Base-by-base conservation (phyloP, 2,113 vertebrate genomes). In the Periophthalmus modestus region DNA sequence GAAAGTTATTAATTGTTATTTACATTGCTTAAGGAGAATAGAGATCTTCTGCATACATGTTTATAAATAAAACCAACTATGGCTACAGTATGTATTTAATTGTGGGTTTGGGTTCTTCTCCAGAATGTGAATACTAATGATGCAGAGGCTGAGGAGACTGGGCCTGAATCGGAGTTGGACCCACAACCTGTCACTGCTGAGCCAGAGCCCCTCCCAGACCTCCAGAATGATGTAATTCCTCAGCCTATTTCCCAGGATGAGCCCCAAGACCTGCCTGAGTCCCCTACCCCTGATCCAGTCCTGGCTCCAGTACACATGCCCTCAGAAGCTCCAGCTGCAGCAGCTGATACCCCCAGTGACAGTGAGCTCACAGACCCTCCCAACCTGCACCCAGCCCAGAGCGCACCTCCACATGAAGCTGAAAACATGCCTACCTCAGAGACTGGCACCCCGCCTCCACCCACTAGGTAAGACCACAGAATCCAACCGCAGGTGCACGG, bases 341-440 rank as follows among this genome's bases (percentile, higher is more conserved):
- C 69, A 12, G 68, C 69, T 50, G 88, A 88, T 58, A 50, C 19
- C 33, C n/a, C 50, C 57, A 55, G 57, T 61, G 80, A 82, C 9
- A 12, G 47, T 12, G 57, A 73, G 7, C 59, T 63, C 68, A 66
- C 59, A 48, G 36, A 79, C 15, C 71, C 79, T 19, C 77, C 80
- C 19, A 78, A 46, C 48, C 58, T 69, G 58, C 83, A 89, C 69
- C 62, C 76, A 0, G 18, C 50, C 36, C 68, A 77, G 28, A 66
- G 77, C 66, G 54, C 83, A 81, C 34, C 79, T 46, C 46, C 68
- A 72, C 66, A 90, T 73, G 76, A 89, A 83, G 79, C 82, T 84
- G 71, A 95, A 94, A 89, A 90, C 91, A 89, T 92, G 90, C 93
- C 96, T 98, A 98, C 96, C 97, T 98, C 97, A 95, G 90, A 95